Conservation (phyloP, 2,797 vertebrate genomes). For the Sebastes steindachneri region DNA sequence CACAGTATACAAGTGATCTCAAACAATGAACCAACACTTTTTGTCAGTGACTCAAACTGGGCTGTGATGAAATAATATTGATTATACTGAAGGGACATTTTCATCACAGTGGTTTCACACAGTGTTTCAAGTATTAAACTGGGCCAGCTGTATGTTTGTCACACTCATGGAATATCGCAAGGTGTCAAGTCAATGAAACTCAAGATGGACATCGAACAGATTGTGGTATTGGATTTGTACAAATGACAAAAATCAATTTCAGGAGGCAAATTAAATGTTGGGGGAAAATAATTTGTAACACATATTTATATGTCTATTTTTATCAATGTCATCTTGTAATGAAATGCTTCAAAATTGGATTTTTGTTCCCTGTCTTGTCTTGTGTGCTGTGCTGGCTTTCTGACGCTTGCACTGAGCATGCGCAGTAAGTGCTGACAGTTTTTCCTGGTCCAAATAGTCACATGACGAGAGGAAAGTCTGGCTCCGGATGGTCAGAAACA, state of each 20-base stretch:
- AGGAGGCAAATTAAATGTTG: background rate
- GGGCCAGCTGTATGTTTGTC: background rate
- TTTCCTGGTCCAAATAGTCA: conserved; percentile 63
- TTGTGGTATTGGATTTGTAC: background rate
- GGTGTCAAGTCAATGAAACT: background rate
- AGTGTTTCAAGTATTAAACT: background rate
- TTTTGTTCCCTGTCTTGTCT: background rate
- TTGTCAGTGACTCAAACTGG: background rate
- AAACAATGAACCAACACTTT: background rate
- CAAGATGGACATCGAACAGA: background rate
- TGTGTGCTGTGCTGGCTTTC: background rate
- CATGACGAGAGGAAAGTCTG: conserved; percentile 53
- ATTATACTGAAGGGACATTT: conserved; percentile 4
- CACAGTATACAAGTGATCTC: background rate
- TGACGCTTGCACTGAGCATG: conserved; percentile 53
- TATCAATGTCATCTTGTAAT: conserved; percentile 31
- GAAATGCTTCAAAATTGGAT: conserved; percentile 34
- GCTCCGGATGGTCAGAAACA: conserved; percentile 31
- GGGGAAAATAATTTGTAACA: conserved; percentile 28
- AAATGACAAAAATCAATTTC: background rate
- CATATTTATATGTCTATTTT: conserved; percentile 54
- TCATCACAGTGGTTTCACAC: background rate
- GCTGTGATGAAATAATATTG: background rate
- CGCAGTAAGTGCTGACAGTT: conserved; percentile 35
- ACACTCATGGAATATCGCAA: background rate